A percentile compares a stretch with the other conserved stretches of the same genome.
Conservation (phyloP, 2,797 vertebrate genomes). For the Bovichtus diacanthus region DNA sequence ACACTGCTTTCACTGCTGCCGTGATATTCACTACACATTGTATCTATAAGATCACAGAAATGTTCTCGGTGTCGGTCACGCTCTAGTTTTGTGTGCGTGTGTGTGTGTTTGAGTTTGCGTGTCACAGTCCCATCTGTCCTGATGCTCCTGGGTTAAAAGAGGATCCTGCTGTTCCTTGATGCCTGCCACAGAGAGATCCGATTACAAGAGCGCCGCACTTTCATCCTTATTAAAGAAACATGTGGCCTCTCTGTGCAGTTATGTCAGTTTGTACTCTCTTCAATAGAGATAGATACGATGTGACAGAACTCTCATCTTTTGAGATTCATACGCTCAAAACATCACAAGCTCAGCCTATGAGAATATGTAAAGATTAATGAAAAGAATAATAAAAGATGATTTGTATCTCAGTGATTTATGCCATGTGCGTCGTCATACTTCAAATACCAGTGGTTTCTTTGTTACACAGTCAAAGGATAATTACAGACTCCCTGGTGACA, state of each 20-base stretch:
- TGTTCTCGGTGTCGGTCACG: conserved; percentile 25
- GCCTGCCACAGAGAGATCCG: conserved; percentile 85
- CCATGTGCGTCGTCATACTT: conserved; percentile 25
- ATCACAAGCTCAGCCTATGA: conserved; percentile 6
- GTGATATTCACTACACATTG: conserved; percentile 12
- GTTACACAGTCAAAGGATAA: conserved; percentile 32
- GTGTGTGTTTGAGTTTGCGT: conserved; percentile 75
- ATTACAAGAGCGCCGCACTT: conserved; percentile 84
- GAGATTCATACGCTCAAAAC: conserved; percentile 10
- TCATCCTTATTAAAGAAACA: conserved; percentile 90
- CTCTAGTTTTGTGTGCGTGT: conserved; percentile 45
- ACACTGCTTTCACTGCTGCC: neutral
- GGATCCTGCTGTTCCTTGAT: conserved; percentile 86
- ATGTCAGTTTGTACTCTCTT: conserved; percentile 57
- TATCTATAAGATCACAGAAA: conserved; percentile 6
- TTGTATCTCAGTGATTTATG: conserved; percentile 16
- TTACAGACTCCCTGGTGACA: conserved; percentile 39
- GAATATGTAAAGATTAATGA: conserved; percentile 9
- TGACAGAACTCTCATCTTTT: conserved; percentile 13
- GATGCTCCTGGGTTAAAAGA: conserved; percentile 82
- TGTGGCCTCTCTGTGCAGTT: conserved; percentile 75
- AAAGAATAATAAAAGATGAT: conserved; percentile 12
- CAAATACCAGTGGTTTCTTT: conserved; percentile 43
- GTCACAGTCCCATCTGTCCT: conserved; percentile 83
- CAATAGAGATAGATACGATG: conserved; percentile 28